phyloP scores from a whole-genome alignment of 2,113 vertebrate species.

The Sorex fumeus region DNA sequence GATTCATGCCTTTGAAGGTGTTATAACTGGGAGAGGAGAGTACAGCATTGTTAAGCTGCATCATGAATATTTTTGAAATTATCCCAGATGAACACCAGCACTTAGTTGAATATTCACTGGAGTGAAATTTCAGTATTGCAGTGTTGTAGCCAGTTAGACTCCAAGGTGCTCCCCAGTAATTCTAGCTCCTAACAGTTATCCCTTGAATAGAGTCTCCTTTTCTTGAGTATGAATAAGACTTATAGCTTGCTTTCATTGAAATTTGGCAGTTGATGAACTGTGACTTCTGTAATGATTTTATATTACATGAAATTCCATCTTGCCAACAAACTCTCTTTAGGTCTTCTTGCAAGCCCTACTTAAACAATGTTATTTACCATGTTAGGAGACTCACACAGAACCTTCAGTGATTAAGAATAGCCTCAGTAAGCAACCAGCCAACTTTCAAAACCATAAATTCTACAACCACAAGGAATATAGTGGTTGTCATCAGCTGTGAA shows the following conservation, averaged over 20 bases:
- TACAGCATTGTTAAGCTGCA: background rate
- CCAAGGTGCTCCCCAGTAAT: background rate
- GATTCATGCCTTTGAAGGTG: background rate
- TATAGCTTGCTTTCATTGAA: background rate
- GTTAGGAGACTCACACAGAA: background rate
- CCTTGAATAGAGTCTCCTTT: background rate
- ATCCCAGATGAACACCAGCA: background rate
- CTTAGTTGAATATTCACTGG: background rate
- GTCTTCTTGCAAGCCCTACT: too few relatives aligned
- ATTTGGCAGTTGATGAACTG: too few relatives aligned
- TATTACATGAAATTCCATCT: background rate
- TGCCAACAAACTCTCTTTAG: background rate
- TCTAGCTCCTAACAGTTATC: background rate
- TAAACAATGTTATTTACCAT: fast-evolving
- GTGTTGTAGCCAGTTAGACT: fast-evolving
- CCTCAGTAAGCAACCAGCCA: background rate
- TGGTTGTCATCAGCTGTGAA: background rate
- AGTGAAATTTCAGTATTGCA: background rate
- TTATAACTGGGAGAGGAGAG: background rate
- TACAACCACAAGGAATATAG: background rate
- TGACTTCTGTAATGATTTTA: background rate
- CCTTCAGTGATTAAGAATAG: background rate
- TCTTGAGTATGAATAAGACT: too few relatives aligned
- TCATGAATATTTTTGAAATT: background rate
- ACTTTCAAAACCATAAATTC: background rate